These are phyloP conservation scores for Felis chaus DNA, from an alignment of 2,113 vertebrate genomes.

Conservation along the genomic window DNA sequence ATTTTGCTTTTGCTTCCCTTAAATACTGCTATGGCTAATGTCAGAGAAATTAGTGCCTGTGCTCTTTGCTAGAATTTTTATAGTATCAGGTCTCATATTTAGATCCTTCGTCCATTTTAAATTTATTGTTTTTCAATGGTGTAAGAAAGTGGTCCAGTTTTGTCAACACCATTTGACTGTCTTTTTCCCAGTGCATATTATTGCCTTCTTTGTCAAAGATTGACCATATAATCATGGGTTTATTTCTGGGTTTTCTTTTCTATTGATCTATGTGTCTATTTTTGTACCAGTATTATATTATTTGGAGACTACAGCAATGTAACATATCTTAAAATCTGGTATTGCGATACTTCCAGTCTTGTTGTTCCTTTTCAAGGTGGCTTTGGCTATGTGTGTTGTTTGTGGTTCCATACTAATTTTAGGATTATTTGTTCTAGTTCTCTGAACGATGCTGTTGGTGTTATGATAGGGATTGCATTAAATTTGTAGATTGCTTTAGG, in stretches of 20 bases:
- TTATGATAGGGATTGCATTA: background rate
- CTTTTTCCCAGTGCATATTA: no score
- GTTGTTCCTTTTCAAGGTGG: background rate
- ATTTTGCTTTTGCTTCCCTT: background rate
- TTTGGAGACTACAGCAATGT: background rate
- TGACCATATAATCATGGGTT: background rate
- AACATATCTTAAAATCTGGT: background rate
- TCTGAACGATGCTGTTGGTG: background rate
- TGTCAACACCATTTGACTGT: no score
- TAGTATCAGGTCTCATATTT: background rate
- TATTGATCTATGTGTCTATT: background rate
- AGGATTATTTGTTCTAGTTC: background rate
- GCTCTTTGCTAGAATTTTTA: background rate
- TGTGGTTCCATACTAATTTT: background rate
- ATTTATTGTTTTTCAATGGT: background rate
- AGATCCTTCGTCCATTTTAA: background rate
- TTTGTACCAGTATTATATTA: background rate
- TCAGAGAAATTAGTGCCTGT: background rate
- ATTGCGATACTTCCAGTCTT: background rate
- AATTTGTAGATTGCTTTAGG: background rate
- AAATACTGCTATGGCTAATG: background rate
- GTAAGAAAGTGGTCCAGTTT: background rate
- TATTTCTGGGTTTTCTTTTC: background rate
- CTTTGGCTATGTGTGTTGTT: background rate
- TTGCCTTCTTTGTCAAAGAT: no score